Evolutionary conservation across 2,888 invertebrate genomes (phyloP).

Genomic region (Tribolium freemani): DNA sequence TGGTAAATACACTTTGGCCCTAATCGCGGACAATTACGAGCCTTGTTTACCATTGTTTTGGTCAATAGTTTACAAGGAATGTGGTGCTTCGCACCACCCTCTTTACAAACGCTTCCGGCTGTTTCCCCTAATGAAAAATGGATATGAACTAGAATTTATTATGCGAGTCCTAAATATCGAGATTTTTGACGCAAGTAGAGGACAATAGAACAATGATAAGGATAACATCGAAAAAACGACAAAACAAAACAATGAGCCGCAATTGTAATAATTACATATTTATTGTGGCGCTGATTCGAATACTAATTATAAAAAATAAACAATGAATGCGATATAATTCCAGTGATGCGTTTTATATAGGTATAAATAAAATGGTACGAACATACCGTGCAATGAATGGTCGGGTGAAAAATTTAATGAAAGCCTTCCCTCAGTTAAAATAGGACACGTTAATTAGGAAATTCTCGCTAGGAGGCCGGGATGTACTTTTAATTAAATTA

Average conservation of each 20-base stretch:
- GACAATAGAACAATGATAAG: too few relatives aligned
- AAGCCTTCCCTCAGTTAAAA: conserved; percentile 5
- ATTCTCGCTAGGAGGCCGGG: conserved; percentile 21
- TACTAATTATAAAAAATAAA: too few relatives aligned
- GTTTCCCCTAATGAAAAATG: neutral
- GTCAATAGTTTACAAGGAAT: conserved; percentile 14
- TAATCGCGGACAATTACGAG: conserved; percentile 19
- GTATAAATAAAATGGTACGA: neutral
- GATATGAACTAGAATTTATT: neutral
- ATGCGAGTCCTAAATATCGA: too few relatives aligned
- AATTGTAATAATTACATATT: too few relatives aligned
- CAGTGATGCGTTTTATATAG: neutral
- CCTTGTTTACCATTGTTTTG: conserved; percentile 16
- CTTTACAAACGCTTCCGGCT: conserved; percentile 3
- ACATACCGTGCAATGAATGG: conserved; percentile 11
- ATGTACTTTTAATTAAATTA: conserved; percentile 27
- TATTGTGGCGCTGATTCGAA: too few relatives aligned
- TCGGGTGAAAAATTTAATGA: conserved; percentile 19
- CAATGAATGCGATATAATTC: too few relatives aligned
- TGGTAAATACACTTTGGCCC: neutral
- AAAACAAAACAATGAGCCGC: too few relatives aligned
- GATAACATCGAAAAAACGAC: too few relatives aligned
- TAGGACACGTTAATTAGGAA: conserved; percentile 17
- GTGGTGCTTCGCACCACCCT: conserved; percentile 1
- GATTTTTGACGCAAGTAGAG: too few relatives aligned